Conservation (phyloP, 1,140 invertebrate genomes). For the Acyrthosiphon pisum region DNA sequence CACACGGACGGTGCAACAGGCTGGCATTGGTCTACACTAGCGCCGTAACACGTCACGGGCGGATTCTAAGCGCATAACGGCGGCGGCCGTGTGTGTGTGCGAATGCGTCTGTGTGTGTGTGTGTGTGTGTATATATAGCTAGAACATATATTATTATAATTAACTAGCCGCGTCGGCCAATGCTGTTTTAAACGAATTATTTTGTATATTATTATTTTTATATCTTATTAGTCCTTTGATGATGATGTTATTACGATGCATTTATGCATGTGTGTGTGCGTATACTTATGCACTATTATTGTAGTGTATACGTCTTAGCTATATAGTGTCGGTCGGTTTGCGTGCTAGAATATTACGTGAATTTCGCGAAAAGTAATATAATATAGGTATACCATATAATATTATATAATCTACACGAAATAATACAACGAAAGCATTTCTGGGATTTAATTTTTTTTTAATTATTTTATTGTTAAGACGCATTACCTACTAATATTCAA, state of each 20-base stretch:
- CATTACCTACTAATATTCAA: not conserved
- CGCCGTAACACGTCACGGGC: conserved; percentile 48
- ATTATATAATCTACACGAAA: not conserved
- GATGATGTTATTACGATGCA: not conserved
- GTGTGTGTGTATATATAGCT: no score
- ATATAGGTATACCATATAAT: not conserved
- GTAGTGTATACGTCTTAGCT: not conserved
- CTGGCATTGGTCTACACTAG: conserved; percentile 46
- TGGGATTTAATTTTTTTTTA: not conserved
- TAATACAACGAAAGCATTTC: not conserved
- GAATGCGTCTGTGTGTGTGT: not conserved
- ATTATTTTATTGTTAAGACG: not conserved
- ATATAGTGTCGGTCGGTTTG: not conserved
- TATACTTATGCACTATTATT: not conserved
- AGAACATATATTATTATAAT: not conserved
- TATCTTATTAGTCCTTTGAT: not conserved
- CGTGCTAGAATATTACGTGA: not conserved
- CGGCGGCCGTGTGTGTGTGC: not conserved
- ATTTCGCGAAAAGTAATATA: not conserved
- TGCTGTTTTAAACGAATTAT: not conserved
- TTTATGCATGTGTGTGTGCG: not conserved
- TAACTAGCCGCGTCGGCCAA: not conserved
- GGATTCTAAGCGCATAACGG: conserved; percentile 12
- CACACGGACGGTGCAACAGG: conserved; percentile 45
- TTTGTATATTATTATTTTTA: not conserved